phyloP scores from a whole-genome alignment of 2,797 vertebrate species.

The Pangasius larnaudii region DNA sequence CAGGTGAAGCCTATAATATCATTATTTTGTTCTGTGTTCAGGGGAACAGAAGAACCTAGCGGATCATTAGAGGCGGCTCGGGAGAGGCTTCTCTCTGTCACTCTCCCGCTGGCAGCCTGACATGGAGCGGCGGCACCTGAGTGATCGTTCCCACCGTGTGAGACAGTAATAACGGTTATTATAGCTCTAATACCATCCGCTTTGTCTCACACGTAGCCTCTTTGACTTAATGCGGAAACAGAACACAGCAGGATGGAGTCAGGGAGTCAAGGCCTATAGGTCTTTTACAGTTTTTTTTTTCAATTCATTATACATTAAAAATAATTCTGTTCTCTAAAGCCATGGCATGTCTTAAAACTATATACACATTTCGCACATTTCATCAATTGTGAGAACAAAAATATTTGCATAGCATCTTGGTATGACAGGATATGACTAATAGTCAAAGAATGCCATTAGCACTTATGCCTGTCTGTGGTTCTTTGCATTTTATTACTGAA shows the following conservation, averaged over 20 bases:
- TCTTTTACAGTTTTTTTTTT: background rate
- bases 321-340: background rate
- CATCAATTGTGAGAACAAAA: background rate
- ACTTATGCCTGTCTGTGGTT: background rate
- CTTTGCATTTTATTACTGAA: background rate
- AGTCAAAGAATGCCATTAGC: too few species aligned
- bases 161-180: conserved; percentile 46
- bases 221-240: conserved; percentile 28
- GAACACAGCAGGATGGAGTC: conserved; percentile 23
- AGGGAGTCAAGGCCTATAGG: background rate
- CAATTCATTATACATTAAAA: conserved; percentile 1
- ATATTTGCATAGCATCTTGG: background rate
- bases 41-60: background rate
- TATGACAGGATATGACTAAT: background rate
- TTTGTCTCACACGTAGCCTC: conserved; percentile 23
- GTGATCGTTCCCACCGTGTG: conserved; percentile 27
- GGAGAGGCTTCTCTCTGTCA: conserved; percentile 16
- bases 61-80: conserved; percentile 25
- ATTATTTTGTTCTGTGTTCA: conserved; percentile 2
- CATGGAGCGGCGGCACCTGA: conserved; percentile 30
- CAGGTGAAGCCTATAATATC: background rate
- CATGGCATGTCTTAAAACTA: background rate
- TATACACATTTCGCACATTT: background rate
- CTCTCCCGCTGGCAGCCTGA: conserved; percentile 38
- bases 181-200: conserved; percentile 22